Conservation (phyloP, 2,113 vertebrate species). For the Machaerirhynchus nigripectus region DNA sequence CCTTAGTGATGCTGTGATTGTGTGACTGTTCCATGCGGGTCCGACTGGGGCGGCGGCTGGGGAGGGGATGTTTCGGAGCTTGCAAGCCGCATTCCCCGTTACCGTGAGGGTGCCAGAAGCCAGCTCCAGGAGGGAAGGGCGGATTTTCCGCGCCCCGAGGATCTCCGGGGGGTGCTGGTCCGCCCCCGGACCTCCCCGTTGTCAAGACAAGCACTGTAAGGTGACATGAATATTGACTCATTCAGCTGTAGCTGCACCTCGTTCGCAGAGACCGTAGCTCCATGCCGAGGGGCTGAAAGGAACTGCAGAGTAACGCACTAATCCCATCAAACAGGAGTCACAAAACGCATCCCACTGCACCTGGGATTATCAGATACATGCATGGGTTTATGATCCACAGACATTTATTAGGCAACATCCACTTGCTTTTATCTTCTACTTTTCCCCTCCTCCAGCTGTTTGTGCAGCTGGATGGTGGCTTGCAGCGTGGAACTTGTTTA, state of each 20-base stretch:
- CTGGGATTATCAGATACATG: not conserved
- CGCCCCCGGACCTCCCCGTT: too few species aligned
- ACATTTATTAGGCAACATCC: too few species aligned
- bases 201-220: not conserved
- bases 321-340: not conserved
- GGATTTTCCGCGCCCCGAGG: fast-evolving
- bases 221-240: not conserved
- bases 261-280: not conserved
- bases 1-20: not conserved
- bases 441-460: not conserved
- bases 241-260: not conserved
- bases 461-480: not conserved
- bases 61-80: not conserved
- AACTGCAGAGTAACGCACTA: too few species aligned
- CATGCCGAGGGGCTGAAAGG: not conserved
- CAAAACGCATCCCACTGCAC: not conserved
- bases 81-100: too few species aligned
- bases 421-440: not conserved
- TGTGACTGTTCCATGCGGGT: not conserved
- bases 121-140: fast-evolving
- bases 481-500: not conserved
- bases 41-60: not conserved
- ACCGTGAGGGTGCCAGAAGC: not conserved
- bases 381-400: not conserved
- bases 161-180: fast-evolving